A percentile compares a stretch with the other conserved stretches of the same genome.
phyloP scores from a whole-genome alignment of 2,888 invertebrate genomes.

The Ischnus inquisitorius region DNA sequence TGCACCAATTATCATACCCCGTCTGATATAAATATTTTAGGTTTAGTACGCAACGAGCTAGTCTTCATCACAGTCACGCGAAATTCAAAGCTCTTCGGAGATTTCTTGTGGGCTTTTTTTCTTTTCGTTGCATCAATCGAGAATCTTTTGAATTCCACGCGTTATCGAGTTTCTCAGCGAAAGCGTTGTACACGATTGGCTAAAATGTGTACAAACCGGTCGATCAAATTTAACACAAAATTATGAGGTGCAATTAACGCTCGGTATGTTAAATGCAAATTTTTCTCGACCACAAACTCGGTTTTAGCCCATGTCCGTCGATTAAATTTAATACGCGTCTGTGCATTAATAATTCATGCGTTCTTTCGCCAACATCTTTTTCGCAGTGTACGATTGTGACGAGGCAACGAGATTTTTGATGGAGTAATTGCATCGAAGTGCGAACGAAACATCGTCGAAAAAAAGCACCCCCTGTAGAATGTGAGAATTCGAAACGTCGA shows the following conservation, averaged over 20 bases:
- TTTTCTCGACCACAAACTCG: background rate
- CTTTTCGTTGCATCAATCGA: background rate
- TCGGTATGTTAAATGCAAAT: background rate
- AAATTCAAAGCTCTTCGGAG: background rate
- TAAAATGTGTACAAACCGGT: background rate
- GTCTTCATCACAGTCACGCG: conserved; percentile 11
- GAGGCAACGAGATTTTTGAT: background rate
- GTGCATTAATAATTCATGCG: background rate
- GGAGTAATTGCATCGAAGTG: background rate
- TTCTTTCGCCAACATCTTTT: background rate
- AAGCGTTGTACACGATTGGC: background rate
- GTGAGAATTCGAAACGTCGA: conserved; percentile 42
- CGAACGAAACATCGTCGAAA: background rate
- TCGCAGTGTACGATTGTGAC: background rate
- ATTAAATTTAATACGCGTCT: background rate
- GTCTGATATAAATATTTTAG: conserved; percentile 55
- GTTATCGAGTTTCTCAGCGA: background rate
- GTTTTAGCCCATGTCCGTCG: background rate
- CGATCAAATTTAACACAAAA: background rate
- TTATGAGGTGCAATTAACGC: background rate
- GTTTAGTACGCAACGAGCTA: conserved; percentile 53
- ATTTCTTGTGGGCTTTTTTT: background rate
- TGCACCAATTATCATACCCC: conserved; percentile 78
- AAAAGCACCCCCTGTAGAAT: conserved; percentile 38
- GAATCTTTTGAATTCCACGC: background rate